Evolutionary conservation across 2,113 vertebrate genomes (phyloP).

Genomic region (Bungarus multicinctus): DNA sequence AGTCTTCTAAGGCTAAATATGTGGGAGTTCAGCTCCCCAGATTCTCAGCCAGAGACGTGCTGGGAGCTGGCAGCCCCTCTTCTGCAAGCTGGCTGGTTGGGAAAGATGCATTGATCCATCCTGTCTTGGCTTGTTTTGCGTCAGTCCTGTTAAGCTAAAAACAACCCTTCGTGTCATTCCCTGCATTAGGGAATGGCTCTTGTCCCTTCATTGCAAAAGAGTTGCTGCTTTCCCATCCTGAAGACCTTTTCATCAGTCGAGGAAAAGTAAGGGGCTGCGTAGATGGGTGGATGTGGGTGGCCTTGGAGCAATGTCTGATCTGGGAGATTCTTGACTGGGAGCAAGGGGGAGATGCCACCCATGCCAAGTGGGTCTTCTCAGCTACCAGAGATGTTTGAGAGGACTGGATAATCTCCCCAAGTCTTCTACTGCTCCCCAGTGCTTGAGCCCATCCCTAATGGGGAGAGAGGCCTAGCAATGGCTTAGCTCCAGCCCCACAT

Average conservation of each 20-base stretch:
- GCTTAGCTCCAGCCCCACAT: background rate
- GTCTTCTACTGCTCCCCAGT: background rate
- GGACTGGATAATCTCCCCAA: background rate
- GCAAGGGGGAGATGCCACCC: background rate
- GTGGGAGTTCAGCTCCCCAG: background rate
- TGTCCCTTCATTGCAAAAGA: background rate
- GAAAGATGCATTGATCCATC: background rate
- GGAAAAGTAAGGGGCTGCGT: background rate
- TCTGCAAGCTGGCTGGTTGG: background rate
- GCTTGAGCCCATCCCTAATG: background rate
- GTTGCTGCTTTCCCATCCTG: background rate
- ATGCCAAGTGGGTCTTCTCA: background rate
- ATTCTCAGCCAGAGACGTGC: background rate
- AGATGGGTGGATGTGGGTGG: background rate
- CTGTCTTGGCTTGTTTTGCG: background rate
- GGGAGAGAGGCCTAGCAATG: background rate
- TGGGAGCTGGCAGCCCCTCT: background rate
- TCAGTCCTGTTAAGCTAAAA: background rate
- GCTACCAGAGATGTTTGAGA: background rate
- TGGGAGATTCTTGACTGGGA: background rate
- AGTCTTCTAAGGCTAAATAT: background rate
- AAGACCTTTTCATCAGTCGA: background rate
- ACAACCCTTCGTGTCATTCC: background rate
- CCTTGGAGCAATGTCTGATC: background rate
- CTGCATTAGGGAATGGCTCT: background rate